These are phyloP conservation scores for Melopsittacus undulatus DNA, from an alignment of 2,797 vertebrate genomes.

Conservation along the genomic window DNA sequence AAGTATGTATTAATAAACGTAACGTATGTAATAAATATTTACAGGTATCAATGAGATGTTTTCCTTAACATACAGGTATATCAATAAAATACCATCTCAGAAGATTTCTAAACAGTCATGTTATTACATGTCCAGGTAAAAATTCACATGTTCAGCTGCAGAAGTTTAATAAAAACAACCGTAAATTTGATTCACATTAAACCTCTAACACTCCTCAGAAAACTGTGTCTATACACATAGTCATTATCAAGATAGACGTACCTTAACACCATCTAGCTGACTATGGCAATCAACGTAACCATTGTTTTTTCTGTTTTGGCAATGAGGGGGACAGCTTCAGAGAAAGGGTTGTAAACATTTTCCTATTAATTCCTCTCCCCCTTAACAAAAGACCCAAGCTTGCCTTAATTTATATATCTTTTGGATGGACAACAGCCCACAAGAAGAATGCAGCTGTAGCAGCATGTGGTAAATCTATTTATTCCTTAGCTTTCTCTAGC, in stretches of 20 bases:
- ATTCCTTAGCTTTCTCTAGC: constrained; percentile 14
- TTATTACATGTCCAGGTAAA: constrained; percentile 39
- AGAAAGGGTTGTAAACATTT: constrained; percentile 2
- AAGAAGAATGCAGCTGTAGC: background rate
- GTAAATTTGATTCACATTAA: background rate
- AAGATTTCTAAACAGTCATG: constrained; percentile 17
- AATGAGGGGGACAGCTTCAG: background rate
- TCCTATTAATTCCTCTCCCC: background rate
- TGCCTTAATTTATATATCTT: constrained; percentile 37
- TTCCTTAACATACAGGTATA: background rate
- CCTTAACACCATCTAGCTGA: background rate
- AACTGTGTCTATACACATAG: background rate
- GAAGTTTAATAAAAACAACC: background rate
- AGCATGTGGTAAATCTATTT: constrained; percentile 60
- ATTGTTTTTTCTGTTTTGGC: background rate
- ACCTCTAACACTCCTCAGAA: background rate
- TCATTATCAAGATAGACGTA: background rate
- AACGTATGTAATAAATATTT: background rate
- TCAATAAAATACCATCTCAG: background rate
- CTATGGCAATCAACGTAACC: background rate
- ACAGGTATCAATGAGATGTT: background rate
- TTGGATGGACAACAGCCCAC: background rate
- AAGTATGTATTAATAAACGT: background rate
- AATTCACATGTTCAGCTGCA: background rate
- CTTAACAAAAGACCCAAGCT: constrained; percentile 27